Base-by-base conservation (phyloP, 2,797 vertebrate genomes). In the Hephaestus fuliginosus region DNA sequence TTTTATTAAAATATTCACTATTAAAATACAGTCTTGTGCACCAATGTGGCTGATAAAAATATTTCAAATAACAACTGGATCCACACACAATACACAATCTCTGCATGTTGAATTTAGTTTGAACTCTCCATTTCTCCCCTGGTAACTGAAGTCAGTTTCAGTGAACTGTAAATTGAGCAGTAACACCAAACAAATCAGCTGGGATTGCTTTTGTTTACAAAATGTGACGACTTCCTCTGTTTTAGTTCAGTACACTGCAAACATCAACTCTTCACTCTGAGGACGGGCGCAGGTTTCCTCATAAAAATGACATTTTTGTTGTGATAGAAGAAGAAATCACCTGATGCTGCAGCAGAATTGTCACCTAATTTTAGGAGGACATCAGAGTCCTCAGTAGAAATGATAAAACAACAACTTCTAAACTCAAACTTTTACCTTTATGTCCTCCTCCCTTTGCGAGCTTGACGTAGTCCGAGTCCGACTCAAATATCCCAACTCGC, bases 361-460 rank as follows among this genome's bases (percentile, higher is more conserved):
- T 46, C 14, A 30, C 15, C 14, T 6, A n/a, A 51, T 9, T n/a
- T 52, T 20, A 67, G 15, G 7, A 41, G 53, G 14, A 20, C 25
- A 25, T 25, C 25, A 25, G 25, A 25, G 25, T 25, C 25, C 3
- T 30, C 1, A 13, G 14, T 13, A 56, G 1, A 14, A 49, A 44
- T 49, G 5, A 6, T 39, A 36, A 39, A 44, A 13, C 3, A 30
- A 14, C 11, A 43, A 4, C 28, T 11, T 18, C 3, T 7, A 4
- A 33, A 1, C 14, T 20, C 1, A 49, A 4, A 65, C 28, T 13
- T 48, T 65, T 75, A 96, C 95, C 95, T 91, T 92, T 95, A 78
- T 96, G 95, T 12, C 96, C 96, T 0, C 96, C 96, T 81, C 89
- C 87, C 82, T 96, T 96, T 2, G 96, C 96, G 0, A 96, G 94